Evolutionary conservation across 2,888 invertebrate species (phyloP), one percentile per base, ranked within the genome.

Genomic region (Notocelia uddmanniana): DNA sequence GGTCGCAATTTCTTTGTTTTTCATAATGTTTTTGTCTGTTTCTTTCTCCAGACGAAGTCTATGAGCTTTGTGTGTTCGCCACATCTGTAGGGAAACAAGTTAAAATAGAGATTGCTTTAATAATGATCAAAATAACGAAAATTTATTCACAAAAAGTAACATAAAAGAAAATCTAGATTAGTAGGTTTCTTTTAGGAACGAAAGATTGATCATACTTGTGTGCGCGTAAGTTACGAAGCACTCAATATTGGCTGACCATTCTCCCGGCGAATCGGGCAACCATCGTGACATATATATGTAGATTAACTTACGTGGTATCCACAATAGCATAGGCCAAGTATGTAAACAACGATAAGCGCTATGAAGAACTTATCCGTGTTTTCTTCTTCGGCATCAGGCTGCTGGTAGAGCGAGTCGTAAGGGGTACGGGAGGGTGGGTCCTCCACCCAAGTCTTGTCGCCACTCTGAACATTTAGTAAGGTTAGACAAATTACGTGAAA

Each of bases 371-470:
- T 96, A 91, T 96, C 96, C 0, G 96, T 96, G 70, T 96, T 96
- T 81, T 97, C 97, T 86, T 97, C 97, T 84, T 97, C 96, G 48
- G 96, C 94, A 18, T 97, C 96, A 15, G 96, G 95, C 76, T 96
- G 95, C 45, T 96, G 95, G 85, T 97, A 96, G 45, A 96, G 92
- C 0, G 97, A 96, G 79, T 96, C 96, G 85, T 97, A 97, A 0
- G 96, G 95, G 13, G 96, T 95, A 66, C 96, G 94, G 48, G 96
- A 96, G 0, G 97, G 97, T 2, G 97, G 97, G 82, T 97, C 97
- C 86, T 97, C 97, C 3, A 97, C 97, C 97, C 97, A 98, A 0
- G 96, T 96, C 80, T 96, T 96, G 78, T 97, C 97, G 9, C 95
- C 95, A 71, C 96, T 96, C 97, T 97, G 82, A 81, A 84, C 8